phyloP scores from a whole-genome alignment of 2,888 invertebrate genomes.

The Lasioglossum oenotherae region DNA sequence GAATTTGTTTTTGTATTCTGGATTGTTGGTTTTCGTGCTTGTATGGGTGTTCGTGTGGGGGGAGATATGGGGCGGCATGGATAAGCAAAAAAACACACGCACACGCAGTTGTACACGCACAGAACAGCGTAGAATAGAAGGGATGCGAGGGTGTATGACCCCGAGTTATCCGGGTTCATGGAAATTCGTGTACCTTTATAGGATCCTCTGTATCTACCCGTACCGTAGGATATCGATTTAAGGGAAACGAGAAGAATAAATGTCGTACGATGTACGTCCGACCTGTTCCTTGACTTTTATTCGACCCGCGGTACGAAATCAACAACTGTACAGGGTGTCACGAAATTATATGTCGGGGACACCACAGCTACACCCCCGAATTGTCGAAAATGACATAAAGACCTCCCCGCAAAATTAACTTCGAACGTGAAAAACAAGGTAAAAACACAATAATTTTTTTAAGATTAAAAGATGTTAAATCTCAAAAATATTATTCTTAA shows the following conservation, averaged over 20 bases:
- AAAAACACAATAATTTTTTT: too few relatives aligned
- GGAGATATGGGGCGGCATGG: slow-evolving; percentile 19
- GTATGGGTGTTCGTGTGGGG: not conserved
- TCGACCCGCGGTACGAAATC: not conserved
- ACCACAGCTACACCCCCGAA: too few relatives aligned
- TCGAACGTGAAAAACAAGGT: too few relatives aligned
- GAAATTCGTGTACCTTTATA: slow-evolving; percentile 60
- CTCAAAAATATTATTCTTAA: too few relatives aligned
- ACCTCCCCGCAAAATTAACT: too few relatives aligned
- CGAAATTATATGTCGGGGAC: too few relatives aligned
- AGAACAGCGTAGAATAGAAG: slow-evolving; percentile 32
- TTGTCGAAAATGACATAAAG: too few relatives aligned
- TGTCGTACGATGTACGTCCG: slow-evolving; percentile 65
- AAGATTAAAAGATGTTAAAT: too few relatives aligned
- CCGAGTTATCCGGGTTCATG: slow-evolving; percentile 52
- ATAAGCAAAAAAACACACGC: slow-evolving; percentile 47
- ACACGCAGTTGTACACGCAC: slow-evolving; percentile 54
- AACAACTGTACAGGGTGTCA: not conserved
- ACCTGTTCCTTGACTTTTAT: not conserved
- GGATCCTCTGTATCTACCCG: slow-evolving; percentile 58
- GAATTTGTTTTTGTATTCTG: not conserved
- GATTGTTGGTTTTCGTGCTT: not conserved
- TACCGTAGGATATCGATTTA: slow-evolving; percentile 58
- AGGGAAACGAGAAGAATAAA: slow-evolving; percentile 60
- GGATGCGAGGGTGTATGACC: slow-evolving; percentile 56